A percentile compares a stretch with the other conserved stretches of the same genome.
These are phyloP conservation scores for Numenius phaeopus DNA, from an alignment of 2,797 vertebrate species.

Conservation along the genomic window DNA sequence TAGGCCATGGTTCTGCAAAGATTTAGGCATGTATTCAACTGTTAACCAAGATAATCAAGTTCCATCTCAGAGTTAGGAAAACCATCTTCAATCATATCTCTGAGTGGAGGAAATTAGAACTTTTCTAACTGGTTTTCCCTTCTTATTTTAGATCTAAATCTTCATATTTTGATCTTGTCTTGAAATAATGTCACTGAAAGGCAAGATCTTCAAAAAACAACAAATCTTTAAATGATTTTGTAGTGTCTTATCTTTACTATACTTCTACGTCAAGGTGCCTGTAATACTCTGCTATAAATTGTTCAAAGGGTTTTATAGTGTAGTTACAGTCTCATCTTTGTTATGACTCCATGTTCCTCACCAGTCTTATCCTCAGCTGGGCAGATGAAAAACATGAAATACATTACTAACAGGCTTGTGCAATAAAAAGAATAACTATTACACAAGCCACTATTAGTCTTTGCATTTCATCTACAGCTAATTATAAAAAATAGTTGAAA, in stretches of 20 bases:
- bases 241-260: background rate
- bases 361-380: background rate
- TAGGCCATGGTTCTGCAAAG: background rate
- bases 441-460: background rate
- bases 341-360: background rate
- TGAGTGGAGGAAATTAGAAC: rapidly evolving
- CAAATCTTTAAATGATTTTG: background rate
- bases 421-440: background rate
- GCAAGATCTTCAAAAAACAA: background rate
- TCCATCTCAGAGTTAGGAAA: background rate
- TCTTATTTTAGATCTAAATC: background rate
- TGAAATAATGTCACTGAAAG: background rate
- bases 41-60: background rate
- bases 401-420: background rate
- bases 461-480: background rate
- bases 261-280: background rate
- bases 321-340: background rate
- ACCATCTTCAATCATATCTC: rapidly evolving
- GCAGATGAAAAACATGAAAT: background rate
- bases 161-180: background rate
- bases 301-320: background rate
- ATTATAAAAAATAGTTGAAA: background rate
- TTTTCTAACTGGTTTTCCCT: background rate
- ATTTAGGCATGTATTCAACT: background rate
- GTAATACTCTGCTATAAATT: background rate